Evolutionary conservation across 2,113 vertebrate genomes (phyloP).

Genomic region (Sinocyclocheilus anophthalmus): DNA sequence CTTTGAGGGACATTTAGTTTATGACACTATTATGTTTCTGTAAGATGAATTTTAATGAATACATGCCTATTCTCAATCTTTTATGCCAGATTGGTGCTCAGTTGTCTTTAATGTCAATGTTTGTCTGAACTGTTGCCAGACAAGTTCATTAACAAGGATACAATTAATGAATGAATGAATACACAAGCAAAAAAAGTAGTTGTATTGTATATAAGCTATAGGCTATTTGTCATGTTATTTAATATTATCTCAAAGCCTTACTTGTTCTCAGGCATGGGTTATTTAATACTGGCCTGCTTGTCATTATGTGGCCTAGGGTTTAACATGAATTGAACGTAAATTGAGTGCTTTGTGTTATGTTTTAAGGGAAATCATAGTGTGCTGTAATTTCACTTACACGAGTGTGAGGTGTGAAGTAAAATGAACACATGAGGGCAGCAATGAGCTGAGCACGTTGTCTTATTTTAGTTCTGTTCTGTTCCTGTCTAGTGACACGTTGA

Average conservation of each 20-base stretch:
- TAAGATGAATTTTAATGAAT: neutral
- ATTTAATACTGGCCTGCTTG: neutral
- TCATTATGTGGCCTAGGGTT: neutral
- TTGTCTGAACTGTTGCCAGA: too few relatives aligned
- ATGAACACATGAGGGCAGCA: conserved; percentile 16
- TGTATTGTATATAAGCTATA: neutral
- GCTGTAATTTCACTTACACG: neutral
- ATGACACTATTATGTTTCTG: neutral
- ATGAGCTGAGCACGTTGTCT: neutral
- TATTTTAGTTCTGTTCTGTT: neutral
- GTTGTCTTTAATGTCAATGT: neutral
- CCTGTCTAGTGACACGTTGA: neutral
- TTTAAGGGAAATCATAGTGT: neutral
- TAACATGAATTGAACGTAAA: neutral
- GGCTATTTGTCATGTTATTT: neutral
- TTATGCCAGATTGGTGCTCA: neutral
- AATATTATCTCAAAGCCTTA: neutral
- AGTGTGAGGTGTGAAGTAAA: neutral
- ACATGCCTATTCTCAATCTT: neutral
- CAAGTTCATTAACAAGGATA: neutral
- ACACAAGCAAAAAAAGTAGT: neutral
- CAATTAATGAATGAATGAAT: neutral
- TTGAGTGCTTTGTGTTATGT: neutral
- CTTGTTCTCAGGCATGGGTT: neutral
- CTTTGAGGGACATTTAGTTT: too few relatives aligned